These are phyloP conservation scores for Ancistrus triradiatus DNA, from an alignment of 2,113 vertebrate species.

Conservation along the genomic window DNA sequence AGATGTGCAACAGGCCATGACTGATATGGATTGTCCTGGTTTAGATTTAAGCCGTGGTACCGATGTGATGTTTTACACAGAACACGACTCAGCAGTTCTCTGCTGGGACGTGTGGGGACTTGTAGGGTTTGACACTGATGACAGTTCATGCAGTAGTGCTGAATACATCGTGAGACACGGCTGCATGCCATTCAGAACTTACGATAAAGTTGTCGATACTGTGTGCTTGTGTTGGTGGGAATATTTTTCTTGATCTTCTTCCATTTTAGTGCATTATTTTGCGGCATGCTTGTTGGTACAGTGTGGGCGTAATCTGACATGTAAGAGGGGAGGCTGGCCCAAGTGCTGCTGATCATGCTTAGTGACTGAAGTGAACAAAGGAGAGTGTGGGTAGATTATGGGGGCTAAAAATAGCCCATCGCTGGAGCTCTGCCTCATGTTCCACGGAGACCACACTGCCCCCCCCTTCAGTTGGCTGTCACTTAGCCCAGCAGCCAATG, in stretches of 20 bases:
- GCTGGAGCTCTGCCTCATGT: slow-evolving; percentile 50
- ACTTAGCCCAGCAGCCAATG: slow-evolving; percentile 35
- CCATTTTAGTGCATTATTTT: neutral
- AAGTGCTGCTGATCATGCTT: slow-evolving; percentile 46
- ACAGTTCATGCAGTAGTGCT: neutral
- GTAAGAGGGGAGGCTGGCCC: neutral
- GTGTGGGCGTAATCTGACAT: neutral
- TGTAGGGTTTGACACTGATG: neutral
- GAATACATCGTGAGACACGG: neutral
- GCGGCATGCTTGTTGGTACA: neutral
- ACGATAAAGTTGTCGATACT: neutral
- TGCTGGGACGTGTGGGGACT: neutral
- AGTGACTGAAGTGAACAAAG: slow-evolving; percentile 55
- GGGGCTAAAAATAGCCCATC: slow-evolving; percentile 64
- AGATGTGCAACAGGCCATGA: slow-evolving; percentile 73
- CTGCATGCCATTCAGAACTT: neutral
- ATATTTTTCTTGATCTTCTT: too few species aligned
- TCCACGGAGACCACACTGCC: slow-evolving; percentile 42
- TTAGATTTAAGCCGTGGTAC: slow-evolving; percentile 72
- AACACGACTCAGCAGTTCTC: slow-evolving; percentile 82
- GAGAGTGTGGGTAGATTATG: slow-evolving; percentile 54
- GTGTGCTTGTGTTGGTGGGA: neutral
- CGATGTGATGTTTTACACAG: slow-evolving; percentile 81
- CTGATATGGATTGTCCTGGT: slow-evolving; percentile 72
- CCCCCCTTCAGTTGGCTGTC: slow-evolving; percentile 42